phyloP scores from a whole-genome alignment of 2,888 invertebrate genomes.

The Physocephala rufipes region DNA sequence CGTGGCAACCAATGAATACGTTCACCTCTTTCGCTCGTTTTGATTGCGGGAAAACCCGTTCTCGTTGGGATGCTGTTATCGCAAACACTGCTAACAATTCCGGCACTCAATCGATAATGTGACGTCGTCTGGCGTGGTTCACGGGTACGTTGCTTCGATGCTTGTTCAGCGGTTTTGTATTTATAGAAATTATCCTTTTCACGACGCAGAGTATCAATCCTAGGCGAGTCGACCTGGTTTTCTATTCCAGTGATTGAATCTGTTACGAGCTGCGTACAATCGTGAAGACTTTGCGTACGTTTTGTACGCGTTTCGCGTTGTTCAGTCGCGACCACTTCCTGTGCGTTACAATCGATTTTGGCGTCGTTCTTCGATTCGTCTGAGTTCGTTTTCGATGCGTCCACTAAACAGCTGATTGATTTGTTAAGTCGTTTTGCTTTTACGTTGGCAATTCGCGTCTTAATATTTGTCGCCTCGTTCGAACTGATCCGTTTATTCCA shows the following conservation, averaged over 20 bases:
- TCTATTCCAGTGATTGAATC: slow-evolving; percentile 21
- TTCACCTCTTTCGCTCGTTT: slow-evolving; percentile 50
- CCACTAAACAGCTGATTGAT: slow-evolving; percentile 58
- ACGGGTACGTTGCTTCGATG: slow-evolving; percentile 41
- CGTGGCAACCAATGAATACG: slow-evolving; percentile 60
- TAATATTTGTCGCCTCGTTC: slow-evolving; percentile 39
- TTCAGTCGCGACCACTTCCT: slow-evolving; percentile 13
- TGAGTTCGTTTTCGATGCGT: slow-evolving; percentile 43
- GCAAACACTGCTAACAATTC: slow-evolving; percentile 40
- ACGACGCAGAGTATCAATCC: slow-evolving; percentile 45
- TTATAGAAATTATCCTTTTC: slow-evolving; percentile 65
- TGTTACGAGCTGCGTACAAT: slow-evolving; percentile 49
- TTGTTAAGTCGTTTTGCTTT: slow-evolving; percentile 53
- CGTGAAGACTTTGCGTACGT: slow-evolving; percentile 59
- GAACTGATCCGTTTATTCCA: slow-evolving; percentile 64
- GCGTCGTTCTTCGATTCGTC: slow-evolving; percentile 9
- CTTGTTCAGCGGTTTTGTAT: slow-evolving; percentile 64
- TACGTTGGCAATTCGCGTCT: slow-evolving; percentile 27
- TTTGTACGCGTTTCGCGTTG: slow-evolving; percentile 50
- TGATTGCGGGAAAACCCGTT: slow-evolving; percentile 49
- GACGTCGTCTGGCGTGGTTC: slow-evolving; percentile 43
- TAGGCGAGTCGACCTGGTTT: slow-evolving; percentile 30
- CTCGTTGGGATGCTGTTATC: slow-evolving; percentile 26
- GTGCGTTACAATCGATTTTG: slow-evolving; percentile 27
- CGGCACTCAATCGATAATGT: slow-evolving; percentile 31